A percentile compares a stretch with the other conserved stretches of the same genome.
Evolutionary conservation across 2,888 invertebrate genomes (phyloP).

Genomic region (Harpagoxenus sublaevis): DNA sequence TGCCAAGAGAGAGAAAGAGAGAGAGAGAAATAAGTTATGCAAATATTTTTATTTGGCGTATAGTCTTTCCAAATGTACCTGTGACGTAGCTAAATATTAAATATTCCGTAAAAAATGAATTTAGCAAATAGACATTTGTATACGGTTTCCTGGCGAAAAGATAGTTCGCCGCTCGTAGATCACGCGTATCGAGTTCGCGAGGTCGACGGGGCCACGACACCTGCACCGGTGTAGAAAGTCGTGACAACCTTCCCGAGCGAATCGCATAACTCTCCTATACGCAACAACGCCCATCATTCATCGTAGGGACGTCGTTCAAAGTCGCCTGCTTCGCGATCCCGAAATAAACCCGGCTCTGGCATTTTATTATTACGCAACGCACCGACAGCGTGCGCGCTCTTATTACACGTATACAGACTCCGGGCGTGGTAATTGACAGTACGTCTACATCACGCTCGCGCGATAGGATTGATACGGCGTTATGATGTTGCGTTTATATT

Average conservation of each 20-base stretch:
- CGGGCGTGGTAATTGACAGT: slow-evolving; percentile 33
- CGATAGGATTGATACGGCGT: slow-evolving; percentile 25
- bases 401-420: slow-evolving; percentile 19
- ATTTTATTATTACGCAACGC: slow-evolving; percentile 28
- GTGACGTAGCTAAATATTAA: background rate
- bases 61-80: background rate
- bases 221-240: slow-evolving; percentile 25
- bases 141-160: background rate
- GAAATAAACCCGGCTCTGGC: slow-evolving; percentile 29
- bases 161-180: background rate
- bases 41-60: background rate
- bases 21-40: background rate
- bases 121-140: background rate
- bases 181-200: slow-evolving; percentile 13
- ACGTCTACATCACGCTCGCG: slow-evolving; percentile 12
- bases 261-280: slow-evolving; percentile 26
- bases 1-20: background rate
- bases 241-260: slow-evolving; percentile 23
- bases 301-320: slow-evolving; percentile 40
- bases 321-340: slow-evolving; percentile 1
- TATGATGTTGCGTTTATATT: slow-evolving; percentile 27
- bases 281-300: slow-evolving; percentile 40
- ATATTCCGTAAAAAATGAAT: background rate
- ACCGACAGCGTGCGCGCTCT: slow-evolving; percentile 8
- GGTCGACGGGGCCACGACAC: background rate